Base-by-base conservation (phyloP, 2,797 vertebrate species). In the Eleutherodactylus coqui region DNA sequence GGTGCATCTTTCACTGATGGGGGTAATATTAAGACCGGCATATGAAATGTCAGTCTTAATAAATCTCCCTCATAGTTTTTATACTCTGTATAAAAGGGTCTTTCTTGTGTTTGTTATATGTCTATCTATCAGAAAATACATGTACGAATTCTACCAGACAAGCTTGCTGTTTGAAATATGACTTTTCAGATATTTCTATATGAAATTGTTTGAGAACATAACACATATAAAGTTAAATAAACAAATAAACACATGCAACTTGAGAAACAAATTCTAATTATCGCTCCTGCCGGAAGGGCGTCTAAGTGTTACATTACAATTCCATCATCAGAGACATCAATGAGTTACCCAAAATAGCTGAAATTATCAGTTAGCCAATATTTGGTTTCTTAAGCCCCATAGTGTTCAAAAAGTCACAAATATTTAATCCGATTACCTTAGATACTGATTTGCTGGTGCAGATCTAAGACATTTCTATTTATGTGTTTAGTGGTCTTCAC, bases 361-460 rank as follows among this genome's bases (percentile, higher is more conserved):
- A 36, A 67, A 67, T 84, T n/a, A 84, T 77, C 45, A 45, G 55
- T 9, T 64, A 67, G 41, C 55, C 24, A 49, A 76, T 77, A 60
- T 76, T 84, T 84, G 58, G 1, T 67, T 67, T 16, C 21, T 77
- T 64, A 77, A 75, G 19, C 70, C 70, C 70, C 58, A 43, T 36
- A 75, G 53, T 62, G 70, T 47, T 83, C 70, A 75, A 73, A 83
- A 24, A 75, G 70, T 49, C 29, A 69, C 43, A 81, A 36, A 69
- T 38, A 69, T 81, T 69, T 81, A 81, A 81, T 81, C 79, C 60
- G 79, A 81, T 81, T 81, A 67, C 58, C 21, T 81, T 16, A 67
- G 60, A 64, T 64, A 29, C 58, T 67, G 79, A 69, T 69, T 81
- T 81, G 32, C 62, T 69, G 47, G 62, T 32, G 51, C 29, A 51